Evolutionary conservation across 1,140 invertebrate species (phyloP).

Genomic region (Rhopalosiphum maidis): DNA sequence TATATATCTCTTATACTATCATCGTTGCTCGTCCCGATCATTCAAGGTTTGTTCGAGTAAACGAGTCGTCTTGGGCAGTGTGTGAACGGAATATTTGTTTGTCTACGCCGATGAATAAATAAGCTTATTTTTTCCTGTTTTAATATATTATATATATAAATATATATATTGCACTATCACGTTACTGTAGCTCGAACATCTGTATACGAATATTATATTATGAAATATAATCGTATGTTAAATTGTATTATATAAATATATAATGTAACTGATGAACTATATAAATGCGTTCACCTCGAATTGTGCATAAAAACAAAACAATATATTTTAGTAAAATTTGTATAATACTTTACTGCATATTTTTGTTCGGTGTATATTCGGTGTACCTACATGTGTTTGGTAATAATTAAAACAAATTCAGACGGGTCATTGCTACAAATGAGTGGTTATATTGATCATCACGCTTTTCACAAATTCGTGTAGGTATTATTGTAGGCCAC

Average conservation of each 20-base stretch:
- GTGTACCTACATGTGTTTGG: neutral
- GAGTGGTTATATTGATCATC: neutral
- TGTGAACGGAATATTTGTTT: neutral
- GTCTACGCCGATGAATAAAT: neutral
- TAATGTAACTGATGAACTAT: neutral
- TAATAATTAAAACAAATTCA: neutral
- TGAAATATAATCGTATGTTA: neutral
- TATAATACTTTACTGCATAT: neutral
- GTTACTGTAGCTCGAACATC: neutral
- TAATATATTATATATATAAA: neutral
- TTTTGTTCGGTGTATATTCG: neutral
- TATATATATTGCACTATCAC: neutral
- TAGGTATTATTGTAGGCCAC: neutral
- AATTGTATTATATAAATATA: neutral
- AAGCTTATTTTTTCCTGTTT: neutral
- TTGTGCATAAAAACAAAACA: neutral
- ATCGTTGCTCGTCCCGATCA: neutral
- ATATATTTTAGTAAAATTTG: neutral
- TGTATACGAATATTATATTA: neutral
- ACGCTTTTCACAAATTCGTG: neutral
- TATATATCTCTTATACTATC: neutral
- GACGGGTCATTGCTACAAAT: conserved; percentile 11
- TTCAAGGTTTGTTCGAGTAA: neutral
- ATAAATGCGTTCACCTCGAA: neutral
- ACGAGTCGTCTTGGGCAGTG: neutral